phyloP scores from a whole-genome alignment of 2,113 vertebrate genomes.

The Zosterops hypoxanthus region DNA sequence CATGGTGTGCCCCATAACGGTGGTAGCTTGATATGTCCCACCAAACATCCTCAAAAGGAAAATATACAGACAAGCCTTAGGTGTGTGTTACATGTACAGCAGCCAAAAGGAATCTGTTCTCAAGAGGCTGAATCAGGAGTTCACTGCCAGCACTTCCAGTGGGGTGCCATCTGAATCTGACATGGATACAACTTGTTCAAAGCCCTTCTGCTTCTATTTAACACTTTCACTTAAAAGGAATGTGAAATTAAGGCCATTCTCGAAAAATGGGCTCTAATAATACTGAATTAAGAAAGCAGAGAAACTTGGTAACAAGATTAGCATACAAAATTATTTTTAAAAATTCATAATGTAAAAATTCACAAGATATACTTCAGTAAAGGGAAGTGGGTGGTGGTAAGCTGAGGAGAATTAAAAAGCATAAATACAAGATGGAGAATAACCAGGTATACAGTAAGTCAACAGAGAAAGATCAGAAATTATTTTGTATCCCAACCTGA shows the following conservation, averaged over 20 bases:
- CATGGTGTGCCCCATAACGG: background rate
- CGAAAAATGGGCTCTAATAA: background rate
- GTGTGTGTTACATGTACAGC: background rate
- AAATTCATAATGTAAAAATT: background rate
- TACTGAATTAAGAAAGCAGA: background rate
- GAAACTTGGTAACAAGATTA: background rate
- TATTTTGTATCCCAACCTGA: background rate
- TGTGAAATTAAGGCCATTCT: background rate
- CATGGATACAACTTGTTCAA: background rate
- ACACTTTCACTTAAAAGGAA: background rate
- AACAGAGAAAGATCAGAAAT: background rate
- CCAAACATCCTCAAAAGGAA: background rate
- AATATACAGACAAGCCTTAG: background rate
- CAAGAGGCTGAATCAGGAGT: background rate
- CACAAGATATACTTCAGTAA: background rate
- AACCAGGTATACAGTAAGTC: background rate
- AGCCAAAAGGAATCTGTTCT: background rate
- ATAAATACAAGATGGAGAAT: background rate
- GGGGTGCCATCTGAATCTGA: background rate
- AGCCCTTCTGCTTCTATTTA: background rate
- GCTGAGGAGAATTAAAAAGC: background rate
- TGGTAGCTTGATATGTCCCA: background rate
- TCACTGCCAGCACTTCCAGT: background rate
- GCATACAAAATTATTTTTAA: background rate
- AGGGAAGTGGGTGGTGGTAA: background rate